Base-by-base conservation (phyloP, 2,888 invertebrate species). In the Ditula angustiorana region DNA sequence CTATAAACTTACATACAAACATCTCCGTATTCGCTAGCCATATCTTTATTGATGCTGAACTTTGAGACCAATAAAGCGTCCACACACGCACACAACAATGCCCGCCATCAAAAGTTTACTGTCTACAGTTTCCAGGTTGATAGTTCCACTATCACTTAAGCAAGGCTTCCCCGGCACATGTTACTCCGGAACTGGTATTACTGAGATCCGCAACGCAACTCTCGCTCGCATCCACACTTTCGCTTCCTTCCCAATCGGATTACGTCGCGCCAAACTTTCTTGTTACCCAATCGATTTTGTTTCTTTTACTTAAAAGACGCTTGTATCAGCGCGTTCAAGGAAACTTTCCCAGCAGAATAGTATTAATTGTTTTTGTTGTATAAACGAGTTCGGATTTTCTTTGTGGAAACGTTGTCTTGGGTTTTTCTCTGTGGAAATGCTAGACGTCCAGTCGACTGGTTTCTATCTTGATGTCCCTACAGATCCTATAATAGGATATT, bases 241-340 rank as follows among this genome's bases (percentile, higher is more conserved):
- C 57, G 23, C 57, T 58, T 58, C 30, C 57, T 41, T 21, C n/a
- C 23, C 46, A 47, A 58, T 46, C 46, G n/a, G 57, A 47, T 58
- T 58, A 33, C 23, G 46, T 33, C 30, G 23, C 30, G 26, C 33
- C 8, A 47, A 58, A 46, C 47, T 33, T 58, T 46, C 57, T 56
- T 44, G 24, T 56, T 13, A 5, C 24, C 11, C 37, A 56, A 56
- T 56, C 55, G 46, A 23, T 46, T 58, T 46, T 13, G 33, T 30
- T 46, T 33, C 47, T 58, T 56, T 33, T 58, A 47, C 57, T 47
- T 58, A 47, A 58, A 58, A 28, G 21, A 46, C 23, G n/a, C 13
- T 47, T 23, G 35, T 35, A 19, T 58, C 30, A 28, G 21, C 37
- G 13, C 46, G 46, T 23, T 58, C 2, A 28, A n/a, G 28, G 8